phyloP scores from a whole-genome alignment of 2,797 vertebrate genomes.

The Hypotaenidia philippensis region DNA sequence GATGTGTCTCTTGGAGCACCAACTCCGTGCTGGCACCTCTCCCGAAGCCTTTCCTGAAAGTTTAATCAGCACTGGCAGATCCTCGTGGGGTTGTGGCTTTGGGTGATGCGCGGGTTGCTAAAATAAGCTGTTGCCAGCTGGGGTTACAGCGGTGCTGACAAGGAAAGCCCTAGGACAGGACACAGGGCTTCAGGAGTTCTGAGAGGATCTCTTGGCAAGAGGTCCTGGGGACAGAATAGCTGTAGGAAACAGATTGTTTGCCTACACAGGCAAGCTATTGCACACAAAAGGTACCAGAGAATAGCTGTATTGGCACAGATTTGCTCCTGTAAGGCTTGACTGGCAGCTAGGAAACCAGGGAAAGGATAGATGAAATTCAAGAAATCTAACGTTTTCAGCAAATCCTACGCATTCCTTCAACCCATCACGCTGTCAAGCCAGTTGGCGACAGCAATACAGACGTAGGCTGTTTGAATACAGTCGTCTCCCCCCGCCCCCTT shows the following conservation, averaged over 20 bases:
- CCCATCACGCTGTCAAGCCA: slow-evolving; percentile 8
- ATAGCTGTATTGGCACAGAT: neutral
- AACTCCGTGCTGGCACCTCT: neutral
- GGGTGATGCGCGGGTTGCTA: neutral
- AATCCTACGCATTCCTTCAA: neutral
- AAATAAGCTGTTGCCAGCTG: neutral
- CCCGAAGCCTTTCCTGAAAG: neutral
- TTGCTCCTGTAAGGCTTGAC: neutral
- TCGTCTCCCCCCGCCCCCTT: rapidly evolving
- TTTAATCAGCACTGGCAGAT: neutral
- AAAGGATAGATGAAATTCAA: neutral
- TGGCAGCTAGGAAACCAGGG: neutral
- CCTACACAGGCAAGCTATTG: neutral
- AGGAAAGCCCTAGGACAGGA: neutral
- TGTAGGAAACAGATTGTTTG: neutral
- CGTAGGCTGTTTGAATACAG: neutral
- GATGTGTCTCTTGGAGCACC: neutral
- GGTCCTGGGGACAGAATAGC: neutral
- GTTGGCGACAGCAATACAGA: neutral
- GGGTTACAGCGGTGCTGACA: neutral
- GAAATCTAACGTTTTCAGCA: slow-evolving; percentile 22
- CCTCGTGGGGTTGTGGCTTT: neutral
- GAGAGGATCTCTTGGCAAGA: neutral
- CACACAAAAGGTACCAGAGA: neutral
- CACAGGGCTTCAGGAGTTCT: neutral